Base-by-base conservation (phyloP, 92 coral and sea anemone species). In the Porites evermanni region DNA sequence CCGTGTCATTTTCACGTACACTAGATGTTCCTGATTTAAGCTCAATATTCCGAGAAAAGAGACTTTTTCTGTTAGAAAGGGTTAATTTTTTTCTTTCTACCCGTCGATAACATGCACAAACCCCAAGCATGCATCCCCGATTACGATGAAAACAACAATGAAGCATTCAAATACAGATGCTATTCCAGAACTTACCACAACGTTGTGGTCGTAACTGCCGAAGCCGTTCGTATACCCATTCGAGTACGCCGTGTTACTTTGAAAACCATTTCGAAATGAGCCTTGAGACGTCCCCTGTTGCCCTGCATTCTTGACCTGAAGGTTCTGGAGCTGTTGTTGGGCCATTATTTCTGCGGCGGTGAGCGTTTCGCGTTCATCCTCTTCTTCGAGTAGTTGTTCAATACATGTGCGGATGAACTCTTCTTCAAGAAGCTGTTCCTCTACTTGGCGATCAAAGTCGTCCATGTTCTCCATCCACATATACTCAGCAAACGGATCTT, bases 361-460 rank as follows among this genome's bases (percentile, higher is more conserved):
- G 88, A 95, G 80, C 78, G 98, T 94, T 79, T 97, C 99, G 54
- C 98, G 91, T 69, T 97, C 99, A 65, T 97, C 99, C 83, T 97
- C 99, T 77, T 97, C 99, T n/a, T 97, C 98, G 81, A 97, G 92
- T 74, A 97, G 89, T 83, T 97, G 99, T 79, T 97, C 99, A 76
- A 97, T 97, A 87, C 99, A 97, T 74, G 94, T 86, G 56, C 99
- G 98, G 84, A 97, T 97, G 84, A 97, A 92, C 84, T 97, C 99
- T 53, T 97, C 97, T 85, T 97, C 99, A 77, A 91, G 88, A 47
- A 97, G 89, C 63, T 97, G 90, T 23, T 95, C 95, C 75, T 95
- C 90, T 65, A 94, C 89, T 72, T 95, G 88, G 77, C 92, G 91
- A 80, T 97, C 94, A 87, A 92, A 95, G 18, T 89, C 97, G 23